Base-by-base conservation (phyloP, 2,113 vertebrate genomes). In the Nannobrachium achirus region DNA sequence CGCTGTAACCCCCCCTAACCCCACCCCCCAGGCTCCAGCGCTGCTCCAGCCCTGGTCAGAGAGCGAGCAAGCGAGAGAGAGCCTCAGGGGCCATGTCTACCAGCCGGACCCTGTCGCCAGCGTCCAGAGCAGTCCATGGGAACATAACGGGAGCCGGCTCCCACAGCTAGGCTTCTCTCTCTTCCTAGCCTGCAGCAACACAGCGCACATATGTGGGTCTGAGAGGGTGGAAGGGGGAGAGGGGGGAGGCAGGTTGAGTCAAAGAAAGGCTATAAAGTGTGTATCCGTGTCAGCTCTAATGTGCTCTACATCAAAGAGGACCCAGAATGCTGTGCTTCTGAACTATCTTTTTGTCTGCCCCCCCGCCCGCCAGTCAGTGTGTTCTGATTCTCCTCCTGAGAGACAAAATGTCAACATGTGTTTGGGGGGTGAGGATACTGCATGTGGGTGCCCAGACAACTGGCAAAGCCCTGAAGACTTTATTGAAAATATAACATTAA, bases 91-190 rank as follows among this genome's bases (percentile, higher is more conserved):
- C n/a, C n/a, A n/a, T n/a, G 78, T 79, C 73, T 73, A 56, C 51
- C 65, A 70, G 70, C 73, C 57, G 66, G 78, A 82, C 80, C 59
- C 61, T 44, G 60, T 66, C 61, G 4, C 44, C 50, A 40, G 4
- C 69, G 56, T 69, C 51, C 66, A 86, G 86, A 86, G 3, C 25
- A 70, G 77, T 66, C 44, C 55, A 63, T 45, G 55, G 58, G 42
- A 77, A 66, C 10, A 51, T 53, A 79, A 55, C 16, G 10, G 45
- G 19, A 8, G 8, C 20, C 1, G 8, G n/a, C 19, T 63, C 82
- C 75, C 73, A 42, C 78, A 73, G 71, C 14, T 14, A 14, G 25
- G 25, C 25, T 33, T 33, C 25, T 33, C 25, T 33, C 25, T 33
- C 25, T 33, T 33, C 25, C 51, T 9, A 14, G 18, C 19, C 16